A percentile compares a stretch with the other conserved stretches of the same genome.
phyloP scores from a whole-genome alignment of 2,888 invertebrate species.

The Leptura quadrifasciata region DNA sequence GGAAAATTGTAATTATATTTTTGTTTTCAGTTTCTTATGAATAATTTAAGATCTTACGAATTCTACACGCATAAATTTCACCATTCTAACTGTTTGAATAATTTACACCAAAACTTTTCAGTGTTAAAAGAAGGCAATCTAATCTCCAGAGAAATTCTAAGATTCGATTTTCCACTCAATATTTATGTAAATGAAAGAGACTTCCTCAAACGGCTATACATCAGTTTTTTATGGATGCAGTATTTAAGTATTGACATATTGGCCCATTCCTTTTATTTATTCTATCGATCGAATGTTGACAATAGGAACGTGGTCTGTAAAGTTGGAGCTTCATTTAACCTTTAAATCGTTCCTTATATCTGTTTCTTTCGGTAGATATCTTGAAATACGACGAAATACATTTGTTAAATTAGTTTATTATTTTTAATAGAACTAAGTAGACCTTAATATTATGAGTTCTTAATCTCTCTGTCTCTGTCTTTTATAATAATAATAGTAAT shows the following conservation, averaged over 20 bases:
- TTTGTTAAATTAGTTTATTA: no score
- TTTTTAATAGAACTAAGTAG: no score
- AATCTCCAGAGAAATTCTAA: conserved; percentile 54
- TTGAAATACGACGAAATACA: not conserved
- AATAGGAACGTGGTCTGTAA: not conserved
- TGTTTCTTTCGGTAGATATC: not conserved
- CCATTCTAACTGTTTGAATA: conserved; percentile 57
- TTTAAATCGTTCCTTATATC: not conserved
- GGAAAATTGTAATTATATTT: conserved; percentile 12
- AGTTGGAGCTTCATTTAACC: conserved; percentile 1
- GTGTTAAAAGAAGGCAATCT: conserved; percentile 48
- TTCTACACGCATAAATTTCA: conserved; percentile 53
- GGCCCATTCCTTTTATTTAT: conserved; percentile 14
- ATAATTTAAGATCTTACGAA: conserved; percentile 43
- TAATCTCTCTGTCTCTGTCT: no score
- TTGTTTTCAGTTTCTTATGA: conserved; percentile 12
- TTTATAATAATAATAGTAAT: no score
- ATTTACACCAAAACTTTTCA: conserved; percentile 55
- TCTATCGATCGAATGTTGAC: not conserved
- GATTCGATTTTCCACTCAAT: conserved; percentile 54
- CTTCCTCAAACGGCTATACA: conserved; percentile 43
- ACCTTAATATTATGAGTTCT: no score
- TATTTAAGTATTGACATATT: conserved; percentile 26
- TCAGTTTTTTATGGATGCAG: conserved; percentile 22
- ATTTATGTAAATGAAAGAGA: conserved; percentile 51